Evolutionary conservation across 2,113 vertebrate genomes (phyloP), one percentile per base, ranked within the genome.

Genomic region (Nyctereutes procyonoides): DNA sequence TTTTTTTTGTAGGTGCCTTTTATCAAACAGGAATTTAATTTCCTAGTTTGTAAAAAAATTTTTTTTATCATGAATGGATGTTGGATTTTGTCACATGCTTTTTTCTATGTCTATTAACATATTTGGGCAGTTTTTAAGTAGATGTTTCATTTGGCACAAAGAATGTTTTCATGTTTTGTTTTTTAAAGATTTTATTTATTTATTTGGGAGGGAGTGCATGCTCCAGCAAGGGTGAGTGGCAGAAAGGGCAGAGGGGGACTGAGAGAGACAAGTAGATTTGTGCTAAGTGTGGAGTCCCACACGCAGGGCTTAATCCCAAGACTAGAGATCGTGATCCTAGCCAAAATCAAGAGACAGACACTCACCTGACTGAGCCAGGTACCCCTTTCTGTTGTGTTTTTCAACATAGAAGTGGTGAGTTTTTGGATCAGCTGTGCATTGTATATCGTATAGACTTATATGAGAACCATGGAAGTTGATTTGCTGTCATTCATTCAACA

Each of bases 31-130:
- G 22, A 83, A 32, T 82, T 82, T 88, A 35, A 76, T 93, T 93
- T 69, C 38, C 55, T 53, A 69, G 30, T n/a, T 88, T 55, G 28
- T 63, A 35, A 16, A 56, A 28, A 51, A 71, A 6, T 5, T 43
- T 43, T 63, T 83, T 92, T 83, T 83, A 38, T 89, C 43, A 90
- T 81, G 35, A 87, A 51, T 51, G 7, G 2, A 8, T 56, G 17
- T 69, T 92, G 32, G 30, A 62, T 88, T 96, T 88, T 95, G 60
- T 95, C 43, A 24, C 43, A 22, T 83, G 58, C 30, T 74, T 77
- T 65, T 88, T 83, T 24, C 71, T 80, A 1, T 38, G 12, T 74
- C 43, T 74, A 0, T 60, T 85, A 62, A 43, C 3, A 71, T 85
- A 58, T 17, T 82, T 89, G 38, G 24, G 43, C 16, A 15, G 14